phyloP scores from a whole-genome alignment of 2,113 vertebrate genomes.

The Catharus minimus region DNA sequence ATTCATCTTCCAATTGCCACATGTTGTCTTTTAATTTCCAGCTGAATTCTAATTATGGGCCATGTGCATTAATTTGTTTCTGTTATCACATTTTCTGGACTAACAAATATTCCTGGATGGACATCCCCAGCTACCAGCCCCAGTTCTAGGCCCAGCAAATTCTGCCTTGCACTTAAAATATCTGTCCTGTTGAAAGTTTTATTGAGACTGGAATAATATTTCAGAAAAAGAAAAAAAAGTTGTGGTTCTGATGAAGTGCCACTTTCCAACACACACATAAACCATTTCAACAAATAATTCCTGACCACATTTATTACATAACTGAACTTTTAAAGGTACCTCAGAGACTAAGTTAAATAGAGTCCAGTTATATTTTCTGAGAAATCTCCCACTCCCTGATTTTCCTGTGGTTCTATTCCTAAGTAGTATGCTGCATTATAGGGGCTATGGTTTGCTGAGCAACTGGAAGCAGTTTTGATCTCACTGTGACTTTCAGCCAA shows the following conservation, averaged over 20 bases:
- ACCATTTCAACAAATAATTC: not conserved
- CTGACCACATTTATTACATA: not conserved
- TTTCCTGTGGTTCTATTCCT: not conserved
- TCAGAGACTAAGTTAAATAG: not conserved
- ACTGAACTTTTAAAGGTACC: not conserved
- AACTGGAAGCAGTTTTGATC: not conserved
- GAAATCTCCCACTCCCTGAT: not conserved
- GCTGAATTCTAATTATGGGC: not conserved
- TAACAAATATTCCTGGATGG: not conserved
- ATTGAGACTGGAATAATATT: not conserved
- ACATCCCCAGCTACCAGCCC: not conserved
- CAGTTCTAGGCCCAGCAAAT: not conserved
- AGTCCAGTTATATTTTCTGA: not conserved
- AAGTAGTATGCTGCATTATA: not conserved
- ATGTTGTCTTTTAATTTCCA: not conserved
- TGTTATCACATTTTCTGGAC: not conserved
- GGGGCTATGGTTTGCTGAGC: not conserved
- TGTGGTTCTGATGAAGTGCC: not conserved
- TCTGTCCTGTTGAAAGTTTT: not conserved
- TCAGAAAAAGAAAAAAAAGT: not conserved
- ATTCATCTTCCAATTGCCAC: not conserved
- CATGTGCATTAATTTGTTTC: not conserved
- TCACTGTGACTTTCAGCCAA: not conserved
- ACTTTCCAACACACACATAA: not conserved
- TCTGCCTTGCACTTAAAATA: not conserved